A percentile compares a stretch with the other conserved stretches of the same genome.
Evolutionary conservation across 2,797 vertebrate genomes (phyloP).

Genomic region (Ataeniobius toweri): DNA sequence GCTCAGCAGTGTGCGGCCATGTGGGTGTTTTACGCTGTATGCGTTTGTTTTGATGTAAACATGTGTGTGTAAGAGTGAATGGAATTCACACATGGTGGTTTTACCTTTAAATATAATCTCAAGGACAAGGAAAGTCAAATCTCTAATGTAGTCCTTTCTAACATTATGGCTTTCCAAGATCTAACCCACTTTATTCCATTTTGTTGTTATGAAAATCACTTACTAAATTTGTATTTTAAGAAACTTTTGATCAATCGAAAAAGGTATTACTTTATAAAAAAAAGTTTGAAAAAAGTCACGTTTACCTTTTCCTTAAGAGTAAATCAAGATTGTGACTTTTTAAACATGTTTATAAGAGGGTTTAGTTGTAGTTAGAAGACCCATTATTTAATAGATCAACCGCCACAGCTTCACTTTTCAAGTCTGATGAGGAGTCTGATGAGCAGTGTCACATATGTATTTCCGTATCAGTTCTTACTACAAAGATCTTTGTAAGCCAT

Average conservation of each 20-base stretch:
- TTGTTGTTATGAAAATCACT: background rate
- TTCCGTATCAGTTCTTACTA: too few relatives aligned
- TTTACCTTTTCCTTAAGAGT: too few relatives aligned
- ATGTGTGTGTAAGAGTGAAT: constrained; percentile 18
- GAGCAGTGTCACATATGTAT: too few relatives aligned
- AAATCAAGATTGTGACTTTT: too few relatives aligned
- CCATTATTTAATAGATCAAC: too few relatives aligned
- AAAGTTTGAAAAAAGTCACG: too few relatives aligned
- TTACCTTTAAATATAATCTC: constrained; percentile 54
- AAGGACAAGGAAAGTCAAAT: constrained; percentile 42
- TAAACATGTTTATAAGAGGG: too few relatives aligned
- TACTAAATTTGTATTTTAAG: background rate
- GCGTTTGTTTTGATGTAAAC: constrained; percentile 64
- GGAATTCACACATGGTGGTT: constrained; percentile 34
- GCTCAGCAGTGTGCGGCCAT: constrained; percentile 43
- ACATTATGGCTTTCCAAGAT: background rate
- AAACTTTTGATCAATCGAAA: background rate
- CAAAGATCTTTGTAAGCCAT: too few relatives aligned
- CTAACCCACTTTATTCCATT: background rate
- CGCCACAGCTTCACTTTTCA: too few relatives aligned
- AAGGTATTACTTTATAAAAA: background rate
- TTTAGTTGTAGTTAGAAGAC: too few relatives aligned
- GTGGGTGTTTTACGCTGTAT: constrained; percentile 21
- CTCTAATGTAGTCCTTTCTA: background rate
- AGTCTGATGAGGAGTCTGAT: too few relatives aligned